These are phyloP conservation scores for Megalops cyprinoides DNA, from an alignment of 2,797 vertebrate genomes.

Conservation along the genomic window DNA sequence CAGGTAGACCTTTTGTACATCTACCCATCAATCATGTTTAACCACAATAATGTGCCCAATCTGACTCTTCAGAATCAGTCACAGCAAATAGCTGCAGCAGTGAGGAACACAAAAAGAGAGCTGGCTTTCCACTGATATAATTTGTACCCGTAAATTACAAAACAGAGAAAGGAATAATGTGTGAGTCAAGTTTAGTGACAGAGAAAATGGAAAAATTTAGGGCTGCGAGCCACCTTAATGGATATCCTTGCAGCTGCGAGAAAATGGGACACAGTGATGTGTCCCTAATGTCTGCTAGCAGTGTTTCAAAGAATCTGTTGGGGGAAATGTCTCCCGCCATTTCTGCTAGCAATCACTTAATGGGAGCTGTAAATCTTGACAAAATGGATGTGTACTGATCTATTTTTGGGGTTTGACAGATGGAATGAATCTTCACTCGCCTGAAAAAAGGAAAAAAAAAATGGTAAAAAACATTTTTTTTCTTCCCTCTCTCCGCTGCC, in stretches of 20 bases:
- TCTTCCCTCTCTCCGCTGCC: conserved; percentile 65
- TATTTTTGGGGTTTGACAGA: conserved; percentile 84
- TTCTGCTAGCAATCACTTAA: conserved; percentile 97
- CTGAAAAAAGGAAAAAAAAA: conserved; percentile 64
- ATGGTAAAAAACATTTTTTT: conserved; percentile 71
- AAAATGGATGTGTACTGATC: conserved; percentile 87
- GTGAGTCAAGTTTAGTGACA: conserved; percentile 84
- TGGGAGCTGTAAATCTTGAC: conserved; percentile 85
- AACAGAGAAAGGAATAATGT: conserved; percentile 82
- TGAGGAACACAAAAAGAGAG: conserved; percentile 72
- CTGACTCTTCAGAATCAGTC: conserved; percentile 82
- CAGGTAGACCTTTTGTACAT: conserved; percentile 69
- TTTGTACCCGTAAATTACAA: conserved; percentile 80
- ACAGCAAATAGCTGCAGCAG: conserved; percentile 73
- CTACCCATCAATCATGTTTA: conserved; percentile 78
- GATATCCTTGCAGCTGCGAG: conserved; percentile 78
- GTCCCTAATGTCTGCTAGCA: conserved; percentile 80
- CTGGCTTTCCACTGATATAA: conserved; percentile 81
- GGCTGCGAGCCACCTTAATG: conserved; percentile 84
- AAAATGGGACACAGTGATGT: conserved; percentile 76
- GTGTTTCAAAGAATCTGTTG: conserved; percentile 85
- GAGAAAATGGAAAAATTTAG: conserved; percentile 85
- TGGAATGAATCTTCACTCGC: conserved; percentile 83
- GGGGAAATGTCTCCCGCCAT: conserved; percentile 82
- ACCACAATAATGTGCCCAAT: conserved; percentile 77